Evolutionary conservation across 2,888 invertebrate genomes (phyloP).

Genomic region (Lasioglossum pauxillum): DNA sequence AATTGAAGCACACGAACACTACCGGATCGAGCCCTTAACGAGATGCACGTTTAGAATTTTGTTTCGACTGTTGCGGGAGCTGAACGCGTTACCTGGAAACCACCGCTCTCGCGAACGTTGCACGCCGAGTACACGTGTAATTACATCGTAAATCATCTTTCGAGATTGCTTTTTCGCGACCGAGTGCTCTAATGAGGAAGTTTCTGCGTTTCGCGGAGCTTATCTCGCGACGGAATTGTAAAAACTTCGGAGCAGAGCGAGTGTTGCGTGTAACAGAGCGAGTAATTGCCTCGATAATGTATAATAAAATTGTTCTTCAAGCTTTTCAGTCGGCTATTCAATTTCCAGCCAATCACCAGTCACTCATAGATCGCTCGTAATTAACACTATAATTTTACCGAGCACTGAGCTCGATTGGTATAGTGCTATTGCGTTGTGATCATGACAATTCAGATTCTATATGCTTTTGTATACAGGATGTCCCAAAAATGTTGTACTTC

Average conservation of each 20-base stretch:
- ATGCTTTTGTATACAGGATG: too few species aligned
- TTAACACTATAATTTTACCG: background rate
- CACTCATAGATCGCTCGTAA: background rate
- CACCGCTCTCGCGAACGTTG: background rate
- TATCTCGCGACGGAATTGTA: background rate
- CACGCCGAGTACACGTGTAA: background rate
- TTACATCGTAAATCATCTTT: slow-evolving; percentile 3
- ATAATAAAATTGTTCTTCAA: background rate
- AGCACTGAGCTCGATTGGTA: background rate
- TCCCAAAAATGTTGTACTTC: too few species aligned
- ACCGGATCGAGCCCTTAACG: slow-evolving; percentile 2
- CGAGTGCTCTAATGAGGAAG: background rate
- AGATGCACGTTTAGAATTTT: background rate
- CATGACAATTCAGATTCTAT: too few species aligned
- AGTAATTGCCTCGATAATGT: background rate
- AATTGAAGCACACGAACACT: background rate
- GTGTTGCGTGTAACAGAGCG: background rate
- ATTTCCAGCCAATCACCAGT: background rate
- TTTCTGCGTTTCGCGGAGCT: background rate
- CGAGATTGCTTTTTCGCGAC: slow-evolving; percentile 2
- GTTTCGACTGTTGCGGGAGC: background rate
- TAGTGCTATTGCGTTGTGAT: too few species aligned
- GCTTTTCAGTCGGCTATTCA: background rate
- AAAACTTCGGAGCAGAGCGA: background rate
- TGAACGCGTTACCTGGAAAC: background rate